Evolutionary conservation across 2,888 invertebrate genomes (phyloP), one percentile per base, ranked within the genome.

Genomic region (Machimus rusticus): DNA sequence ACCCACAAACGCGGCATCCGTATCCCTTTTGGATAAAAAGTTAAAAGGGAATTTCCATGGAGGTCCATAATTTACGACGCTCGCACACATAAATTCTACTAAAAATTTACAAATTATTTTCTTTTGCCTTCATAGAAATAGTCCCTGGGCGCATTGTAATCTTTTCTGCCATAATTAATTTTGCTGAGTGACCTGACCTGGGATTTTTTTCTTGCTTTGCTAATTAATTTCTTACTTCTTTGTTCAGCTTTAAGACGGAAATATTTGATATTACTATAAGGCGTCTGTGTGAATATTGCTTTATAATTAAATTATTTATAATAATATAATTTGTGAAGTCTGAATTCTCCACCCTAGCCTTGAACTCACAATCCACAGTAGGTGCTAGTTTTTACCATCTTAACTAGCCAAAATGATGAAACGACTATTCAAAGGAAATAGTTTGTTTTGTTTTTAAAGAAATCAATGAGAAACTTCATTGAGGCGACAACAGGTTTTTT

Each of bases 21-120:
- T 31, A 76, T 76, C 31, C 16, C 19, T 39, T 39, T 78, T 78
- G 34, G 43, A 37, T n/a, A 16, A 39, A 78, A 78, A 78, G 39
- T 78, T 78, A 39, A 78, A 77, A 37, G 23, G 14, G 9, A 43
- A 43, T 43, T 34, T 43, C 78, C 78, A 23, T 2, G 14, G 46
- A 43, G 43, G 5, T 39, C 37, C 43, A 78, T 78, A 43, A 78
- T 78, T 78, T 78, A 78, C 9, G 78, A 43, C 12, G 43, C 23
- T 78, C 23, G 43, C 23, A 43, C 23, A n/a, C 78, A 78, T 78
- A 39, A 23, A 78, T 78, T 23, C 78, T 23, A 37, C 78, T 34
- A 23, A 78, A 78, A 78, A 78, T 78, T 39, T 43, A 37, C 43
- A 43, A 43, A 78, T 19, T 78, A 78, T 78, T 78, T 46, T 78